Evolutionary conservation across 2,113 vertebrate genomes (phyloP), one percentile per base, ranked within the genome.

Genomic region (Hiodon alosoides): DNA sequence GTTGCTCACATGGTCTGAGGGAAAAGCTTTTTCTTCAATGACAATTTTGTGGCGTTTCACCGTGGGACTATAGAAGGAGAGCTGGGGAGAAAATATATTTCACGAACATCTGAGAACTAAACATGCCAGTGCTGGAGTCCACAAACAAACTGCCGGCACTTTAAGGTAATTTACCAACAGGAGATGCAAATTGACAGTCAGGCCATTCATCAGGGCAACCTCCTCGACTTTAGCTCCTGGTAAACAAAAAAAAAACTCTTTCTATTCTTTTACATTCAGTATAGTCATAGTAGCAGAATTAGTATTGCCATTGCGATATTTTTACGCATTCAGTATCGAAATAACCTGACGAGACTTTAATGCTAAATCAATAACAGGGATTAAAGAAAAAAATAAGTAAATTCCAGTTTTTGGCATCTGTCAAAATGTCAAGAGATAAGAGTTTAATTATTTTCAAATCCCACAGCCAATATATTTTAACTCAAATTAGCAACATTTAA

Each of bases 61-160:
- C 1, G 94, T 97, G 57, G 97, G 97, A 67, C 93, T 96, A 88
- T 97, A 99, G 88, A 99, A 98, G 17, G 96, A 92, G 54, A 99
- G 86, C 97, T 99, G 89, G 78, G 85, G 81, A 69, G 69, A 52
- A 73, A 2, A 69, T 54, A 82, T 83, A 81, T 73, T 53, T 60
- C 50, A 70, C 50, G 7, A 7, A 54, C 7, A 53, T 7, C 6
- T 17, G 31, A 67, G n/a, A 50, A 51, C 11, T 5, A 31, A 7
- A 5, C 3, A 8, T 58, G 46, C 31, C 3, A 47, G 16, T n/a
- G 50, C 17, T 14, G 68, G 10, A 51, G 7, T 52, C 50, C 31
- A 17, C 31, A 17, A 52, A 62, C 54, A 66, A 0, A 52, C 5
- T 46, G 31, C 13, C 51, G 3, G 11, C 7, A 0, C 7, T 60